Base-by-base conservation (phyloP, 2,113 vertebrate species). In the Empidonax traillii region DNA sequence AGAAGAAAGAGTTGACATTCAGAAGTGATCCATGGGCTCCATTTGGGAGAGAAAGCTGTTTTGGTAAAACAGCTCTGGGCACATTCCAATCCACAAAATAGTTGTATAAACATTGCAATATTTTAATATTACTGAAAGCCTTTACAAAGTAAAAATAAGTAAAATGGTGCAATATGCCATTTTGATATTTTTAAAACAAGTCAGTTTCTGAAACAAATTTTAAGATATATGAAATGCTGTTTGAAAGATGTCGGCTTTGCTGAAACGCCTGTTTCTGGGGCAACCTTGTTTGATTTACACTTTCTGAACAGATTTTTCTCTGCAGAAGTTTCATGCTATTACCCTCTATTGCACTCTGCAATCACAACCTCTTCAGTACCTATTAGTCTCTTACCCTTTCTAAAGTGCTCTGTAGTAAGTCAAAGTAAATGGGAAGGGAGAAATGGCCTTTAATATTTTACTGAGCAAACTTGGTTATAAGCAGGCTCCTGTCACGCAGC, bases 381-480 rank as follows among this genome's bases (percentile, higher is more conserved):
- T 83, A 77, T 93, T 96, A 94, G 71, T 89, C 55, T 94, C 71
- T 55, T 85, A 87, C 18, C 41, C 55, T 96, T 80, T 55, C 63
- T 90, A 71, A 93, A 94, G 85, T 88, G 75, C 55, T 91, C 47
- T 77, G 37, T 79, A 80, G 71, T 67, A 90, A 93, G 91, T 91
- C 74, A 93, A 90, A 93, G 78, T 93, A 94, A 95, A 93, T 93
- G 90, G 78, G 39, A 66, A 94, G 43, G 58, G 59, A 90, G 69
- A 94, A 93, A 95, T 47, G 37, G 78, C 22, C 67, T 96, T 96
- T 90, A 93, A 95, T 90, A 90, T 95, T 96, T 94, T 95, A 93
- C 85, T 66, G 46, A 95, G 78, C 10, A 94, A 93, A 95, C 51
- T 52, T 92, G 76, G 61, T 81, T 94, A 72, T 72, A 91, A 74